phyloP scores from a whole-genome alignment of 2,888 invertebrate species.

The Leptarthrus brevirostris region DNA sequence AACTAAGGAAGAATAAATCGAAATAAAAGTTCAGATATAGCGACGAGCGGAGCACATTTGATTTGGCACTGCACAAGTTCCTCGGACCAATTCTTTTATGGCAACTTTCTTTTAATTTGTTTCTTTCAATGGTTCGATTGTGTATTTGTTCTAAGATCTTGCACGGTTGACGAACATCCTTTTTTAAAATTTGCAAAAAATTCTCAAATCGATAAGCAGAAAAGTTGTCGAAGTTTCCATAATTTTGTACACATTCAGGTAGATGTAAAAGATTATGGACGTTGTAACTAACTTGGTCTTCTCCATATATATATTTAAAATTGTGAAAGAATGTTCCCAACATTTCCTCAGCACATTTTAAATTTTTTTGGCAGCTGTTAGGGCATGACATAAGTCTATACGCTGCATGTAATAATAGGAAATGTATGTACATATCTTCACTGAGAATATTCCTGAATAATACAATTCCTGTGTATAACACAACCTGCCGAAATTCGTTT shows the following conservation, averaged over 20 bases:
- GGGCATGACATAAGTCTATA: slow-evolving; percentile 11
- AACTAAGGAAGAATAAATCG: background rate
- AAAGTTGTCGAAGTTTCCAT: slow-evolving; percentile 28
- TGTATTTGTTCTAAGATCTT: slow-evolving; percentile 30
- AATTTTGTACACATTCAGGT: background rate
- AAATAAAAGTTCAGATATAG: background rate
- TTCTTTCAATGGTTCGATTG: slow-evolving; percentile 1
- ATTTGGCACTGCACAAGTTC: no score
- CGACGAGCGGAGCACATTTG: no score
- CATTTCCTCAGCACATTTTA: background rate
- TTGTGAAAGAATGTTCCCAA: background rate
- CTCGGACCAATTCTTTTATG: background rate
- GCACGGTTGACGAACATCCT: slow-evolving; percentile 3
- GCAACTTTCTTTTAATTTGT: background rate
- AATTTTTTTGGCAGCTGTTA: background rate
- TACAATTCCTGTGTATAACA: background rate
- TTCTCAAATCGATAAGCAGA: slow-evolving; percentile 31
- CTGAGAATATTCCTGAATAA: background rate
- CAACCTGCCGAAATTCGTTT: background rate
- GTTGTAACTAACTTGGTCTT: background rate
- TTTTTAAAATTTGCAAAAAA: slow-evolving; percentile 5
- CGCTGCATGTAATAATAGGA: background rate
- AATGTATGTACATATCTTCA: background rate
- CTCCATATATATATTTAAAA: background rate
- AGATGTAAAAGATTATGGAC: slow-evolving; percentile 1